Percentiles rank a stretch among this genome's conserved stretches.
These are phyloP conservation scores for Drepanosiphum platanoidis DNA, from an alignment of 2,888 invertebrate species.

Conservation along the genomic window DNA sequence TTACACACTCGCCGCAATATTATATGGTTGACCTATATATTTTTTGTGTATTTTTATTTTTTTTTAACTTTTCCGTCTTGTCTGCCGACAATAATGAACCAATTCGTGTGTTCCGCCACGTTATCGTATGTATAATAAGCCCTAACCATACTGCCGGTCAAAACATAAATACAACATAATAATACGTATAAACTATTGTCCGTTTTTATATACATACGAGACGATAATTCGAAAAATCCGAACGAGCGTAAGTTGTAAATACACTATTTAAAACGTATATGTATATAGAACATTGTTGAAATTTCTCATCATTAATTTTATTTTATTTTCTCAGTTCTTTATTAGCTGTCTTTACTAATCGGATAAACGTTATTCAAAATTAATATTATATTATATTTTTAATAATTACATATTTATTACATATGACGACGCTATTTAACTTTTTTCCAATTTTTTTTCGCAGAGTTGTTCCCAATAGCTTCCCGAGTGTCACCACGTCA, in stretches of 20 bases:
- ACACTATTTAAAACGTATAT: background rate
- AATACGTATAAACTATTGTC: background rate
- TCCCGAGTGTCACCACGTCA: too few species aligned
- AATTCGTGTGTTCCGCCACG: constrained; percentile 27
- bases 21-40: constrained; percentile 36
- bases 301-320: background rate
- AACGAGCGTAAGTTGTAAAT: background rate
- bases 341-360: too few species aligned
- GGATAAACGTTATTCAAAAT: too few species aligned
- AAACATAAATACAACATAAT: background rate
- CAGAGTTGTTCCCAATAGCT: too few species aligned
- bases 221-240: background rate
- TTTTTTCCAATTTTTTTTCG: too few species aligned
- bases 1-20: background rate
- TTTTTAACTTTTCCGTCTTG: constrained; percentile 8
- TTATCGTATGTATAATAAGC: constrained; percentile 7
- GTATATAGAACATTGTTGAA: background rate
- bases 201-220: background rate
- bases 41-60: constrained; percentile 43
- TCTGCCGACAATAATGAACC: background rate
- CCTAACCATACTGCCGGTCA: background rate
- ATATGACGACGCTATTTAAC: too few species aligned
- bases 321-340: too few species aligned
- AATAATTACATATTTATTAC: too few species aligned
- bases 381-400: too few species aligned